phyloP scores from a whole-genome alignment of 2,797 vertebrate genomes.

The Hypotaenidia okinawae region DNA sequence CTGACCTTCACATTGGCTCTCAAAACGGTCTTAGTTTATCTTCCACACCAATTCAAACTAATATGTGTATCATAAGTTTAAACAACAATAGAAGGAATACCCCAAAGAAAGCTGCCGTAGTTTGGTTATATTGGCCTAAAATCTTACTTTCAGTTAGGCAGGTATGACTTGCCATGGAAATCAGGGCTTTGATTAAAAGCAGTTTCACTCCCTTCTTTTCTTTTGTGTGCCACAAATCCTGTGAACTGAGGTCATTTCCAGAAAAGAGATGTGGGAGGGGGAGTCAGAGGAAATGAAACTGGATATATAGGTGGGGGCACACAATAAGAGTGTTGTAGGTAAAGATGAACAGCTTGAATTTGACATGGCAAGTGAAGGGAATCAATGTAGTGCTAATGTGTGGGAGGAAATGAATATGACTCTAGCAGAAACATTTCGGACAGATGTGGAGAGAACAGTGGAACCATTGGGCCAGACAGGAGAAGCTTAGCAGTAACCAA shows the following conservation, averaged over 20 bases:
- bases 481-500: slow-evolving; percentile 16
- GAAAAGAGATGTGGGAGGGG: not conserved
- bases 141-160: not conserved
- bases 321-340: slow-evolving; percentile 19
- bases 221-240: not conserved
- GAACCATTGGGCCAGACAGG: not conserved
- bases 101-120: not conserved
- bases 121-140: not conserved
- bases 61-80: not conserved
- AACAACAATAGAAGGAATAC: not conserved
- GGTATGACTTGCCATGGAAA: not conserved
- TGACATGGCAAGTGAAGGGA: slow-evolving; percentile 53
- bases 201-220: not conserved
- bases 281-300: slow-evolving; percentile 47
- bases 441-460: slow-evolving; percentile 41
- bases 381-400: slow-evolving; percentile 36
- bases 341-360: slow-evolving; percentile 49
- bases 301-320: not conserved
- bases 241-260: slow-evolving; percentile 25
- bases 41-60: not conserved
- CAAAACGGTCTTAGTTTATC: not conserved
- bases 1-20: not conserved
- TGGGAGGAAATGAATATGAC: slow-evolving; percentile 15
- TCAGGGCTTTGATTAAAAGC: not conserved
- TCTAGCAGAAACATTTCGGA: slow-evolving; percentile 46